A percentile compares a stretch with the other conserved stretches of the same genome.
Conservation (phyloP, 2,888 invertebrate genomes). For the Ophraella communa region DNA sequence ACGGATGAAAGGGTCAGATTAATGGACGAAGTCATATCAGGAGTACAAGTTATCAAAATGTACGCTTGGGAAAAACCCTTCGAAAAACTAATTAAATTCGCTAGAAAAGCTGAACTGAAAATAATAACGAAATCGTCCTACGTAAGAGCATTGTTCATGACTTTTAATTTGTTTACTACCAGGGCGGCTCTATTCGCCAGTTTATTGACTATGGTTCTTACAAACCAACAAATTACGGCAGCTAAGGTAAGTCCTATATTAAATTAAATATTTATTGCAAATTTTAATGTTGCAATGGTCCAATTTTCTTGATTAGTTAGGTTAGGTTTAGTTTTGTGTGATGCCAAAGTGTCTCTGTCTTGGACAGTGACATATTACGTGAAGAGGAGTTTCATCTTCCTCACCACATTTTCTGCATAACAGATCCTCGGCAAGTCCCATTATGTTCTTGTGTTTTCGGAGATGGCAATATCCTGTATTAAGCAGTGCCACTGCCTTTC, state of each 20-base stretch:
- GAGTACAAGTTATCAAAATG: constrained; percentile 87
- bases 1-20: constrained; percentile 90
- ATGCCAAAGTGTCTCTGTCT: too few species aligned
- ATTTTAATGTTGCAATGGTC: too few species aligned
- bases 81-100: constrained; percentile 66
- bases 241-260: constrained; percentile 64
- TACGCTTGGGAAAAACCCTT: constrained; percentile 79
- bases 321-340: too few species aligned
- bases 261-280: background rate
- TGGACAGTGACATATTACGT: too few species aligned
- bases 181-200: constrained; percentile 80
- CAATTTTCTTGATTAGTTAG: too few species aligned
- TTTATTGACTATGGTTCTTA: constrained; percentile 72
- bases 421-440: too few species aligned
- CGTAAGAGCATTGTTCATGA: constrained; percentile 72
- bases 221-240: constrained; percentile 72
- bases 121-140: constrained; percentile 69
- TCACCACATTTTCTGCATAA: too few species aligned
- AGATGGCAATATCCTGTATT: too few species aligned
- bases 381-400: too few species aligned
- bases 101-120: constrained; percentile 65
- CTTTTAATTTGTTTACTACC: constrained; percentile 82
- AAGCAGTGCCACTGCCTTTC: too few species aligned
- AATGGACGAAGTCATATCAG: constrained; percentile 94
- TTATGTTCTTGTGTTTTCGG: too few species aligned